A percentile compares a stretch with the other conserved stretches of the same genome.
Conservation (phyloP, 2,888 invertebrate genomes). For the Drosophila kokeensis region DNA sequence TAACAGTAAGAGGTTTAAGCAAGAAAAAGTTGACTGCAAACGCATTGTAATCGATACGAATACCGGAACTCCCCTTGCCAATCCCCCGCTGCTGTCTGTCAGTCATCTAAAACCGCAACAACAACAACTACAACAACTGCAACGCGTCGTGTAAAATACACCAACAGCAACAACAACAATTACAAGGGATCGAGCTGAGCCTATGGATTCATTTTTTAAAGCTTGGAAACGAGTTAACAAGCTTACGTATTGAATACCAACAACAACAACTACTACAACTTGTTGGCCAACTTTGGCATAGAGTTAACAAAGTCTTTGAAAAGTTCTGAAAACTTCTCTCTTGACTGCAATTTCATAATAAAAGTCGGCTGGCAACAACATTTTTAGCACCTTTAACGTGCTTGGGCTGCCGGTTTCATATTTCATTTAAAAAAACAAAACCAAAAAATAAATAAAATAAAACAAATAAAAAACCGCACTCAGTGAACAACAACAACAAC, state of each 20-base stretch:
- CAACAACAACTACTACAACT: conserved; percentile 25
- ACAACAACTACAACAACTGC: conserved; percentile 46
- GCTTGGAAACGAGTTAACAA: conserved; percentile 64
- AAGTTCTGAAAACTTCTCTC: conserved; percentile 38
- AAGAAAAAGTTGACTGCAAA: conserved; percentile 49
- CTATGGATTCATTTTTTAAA: conserved; percentile 26
- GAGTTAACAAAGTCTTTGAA: conserved; percentile 40
- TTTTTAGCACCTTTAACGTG: conserved; percentile 69
- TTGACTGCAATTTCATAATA: conserved; percentile 59
- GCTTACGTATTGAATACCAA: conserved; percentile 36
- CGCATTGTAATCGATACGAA: conserved; percentile 64
- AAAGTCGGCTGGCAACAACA: conserved; percentile 47
- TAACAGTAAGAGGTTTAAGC: conserved; percentile 32
- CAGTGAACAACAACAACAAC: conserved; percentile 19
- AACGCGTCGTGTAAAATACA: conserved; percentile 61
- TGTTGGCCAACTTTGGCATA: conserved; percentile 46
- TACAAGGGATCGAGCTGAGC: conserved; percentile 30
- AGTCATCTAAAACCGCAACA: conserved; percentile 53
- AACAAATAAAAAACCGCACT: conserved; percentile 4
- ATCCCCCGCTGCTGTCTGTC: conserved; percentile 21
- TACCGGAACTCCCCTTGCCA: conserved; percentile 55
- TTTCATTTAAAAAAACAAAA: conserved; percentile 50
- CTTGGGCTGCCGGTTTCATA: conserved; percentile 51
- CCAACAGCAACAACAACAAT: conserved; percentile 35
- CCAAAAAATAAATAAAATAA: conserved; percentile 5